phyloP scores from a whole-genome alignment of 2,797 vertebrate genomes.

The Yasuhikotakia modesta region DNA sequence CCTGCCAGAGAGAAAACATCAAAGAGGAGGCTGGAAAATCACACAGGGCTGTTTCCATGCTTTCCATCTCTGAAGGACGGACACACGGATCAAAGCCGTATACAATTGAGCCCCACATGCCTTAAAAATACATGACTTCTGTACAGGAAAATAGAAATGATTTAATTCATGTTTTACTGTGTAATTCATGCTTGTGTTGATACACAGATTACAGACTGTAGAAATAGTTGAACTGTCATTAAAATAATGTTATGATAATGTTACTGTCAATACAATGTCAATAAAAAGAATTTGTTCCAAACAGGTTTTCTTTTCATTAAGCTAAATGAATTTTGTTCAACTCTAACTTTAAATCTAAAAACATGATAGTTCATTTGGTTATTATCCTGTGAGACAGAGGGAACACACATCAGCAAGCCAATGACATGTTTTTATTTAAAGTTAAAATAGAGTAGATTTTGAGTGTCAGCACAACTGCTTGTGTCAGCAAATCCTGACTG shows the following conservation, averaged over 20 bases:
- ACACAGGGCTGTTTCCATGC: not conserved
- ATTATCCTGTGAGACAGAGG: too few species aligned
- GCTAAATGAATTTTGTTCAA: too few species aligned
- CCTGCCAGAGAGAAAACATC: not conserved
- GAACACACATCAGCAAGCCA: not conserved
- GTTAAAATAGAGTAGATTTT: constrained; percentile 5
- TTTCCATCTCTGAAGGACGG: not conserved
- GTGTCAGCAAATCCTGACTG: constrained; percentile 21
- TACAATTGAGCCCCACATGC: constrained; percentile 16
- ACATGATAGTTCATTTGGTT: too few species aligned
- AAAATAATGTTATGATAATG: too few species aligned
- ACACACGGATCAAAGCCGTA: constrained; percentile 16
- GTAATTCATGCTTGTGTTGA: too few species aligned
- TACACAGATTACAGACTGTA: too few species aligned
- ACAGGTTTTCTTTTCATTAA: too few species aligned
- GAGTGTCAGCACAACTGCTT: not conserved
- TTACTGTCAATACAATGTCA: too few species aligned
- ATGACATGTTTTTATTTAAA: not conserved
- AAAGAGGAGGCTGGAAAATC: constrained; percentile 21
- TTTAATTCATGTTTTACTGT: not conserved
- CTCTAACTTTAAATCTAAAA: too few species aligned
- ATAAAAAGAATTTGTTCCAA: too few species aligned
- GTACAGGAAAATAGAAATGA: too few species aligned
- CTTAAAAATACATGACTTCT: not conserved
- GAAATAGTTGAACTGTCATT: too few species aligned